Conservation (phyloP, 1,140 invertebrate species). For the Carcinoscorpius rotundicauda region DNA sequence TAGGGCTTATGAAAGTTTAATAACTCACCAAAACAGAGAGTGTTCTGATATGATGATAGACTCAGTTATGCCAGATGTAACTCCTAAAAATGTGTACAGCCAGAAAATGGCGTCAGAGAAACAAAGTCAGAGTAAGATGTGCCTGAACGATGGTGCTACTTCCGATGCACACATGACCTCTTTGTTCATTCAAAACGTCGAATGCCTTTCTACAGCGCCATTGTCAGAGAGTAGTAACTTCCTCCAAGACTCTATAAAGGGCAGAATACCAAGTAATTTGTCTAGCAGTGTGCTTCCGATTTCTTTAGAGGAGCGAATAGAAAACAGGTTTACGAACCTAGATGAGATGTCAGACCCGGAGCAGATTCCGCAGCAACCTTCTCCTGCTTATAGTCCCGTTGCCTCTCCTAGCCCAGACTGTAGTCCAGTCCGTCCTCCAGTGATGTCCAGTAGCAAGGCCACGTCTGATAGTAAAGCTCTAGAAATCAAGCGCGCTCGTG, state of each 20-base stretch:
- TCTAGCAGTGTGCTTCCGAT: background rate
- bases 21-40: too few species aligned
- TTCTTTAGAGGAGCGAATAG: slow-evolving; percentile 28
- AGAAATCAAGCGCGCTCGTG: slow-evolving; percentile 77
- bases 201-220: background rate
- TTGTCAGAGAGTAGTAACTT: slow-evolving; percentile 30
- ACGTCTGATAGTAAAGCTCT: slow-evolving; percentile 12
- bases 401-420: slow-evolving; percentile 9
- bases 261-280: too few species aligned
- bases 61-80: too few species aligned
- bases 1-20: too few species aligned
- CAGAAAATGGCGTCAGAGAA: too few species aligned
- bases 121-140: slow-evolving; percentile 1
- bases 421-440: too few species aligned
- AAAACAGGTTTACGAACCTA: slow-evolving; percentile 1
- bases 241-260: slow-evolving; percentile 34
- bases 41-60: too few species aligned
- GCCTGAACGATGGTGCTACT: slow-evolving; percentile 2
- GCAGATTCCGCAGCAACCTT: too few species aligned
- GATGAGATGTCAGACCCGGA: background rate
- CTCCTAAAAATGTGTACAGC: too few species aligned
- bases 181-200: background rate
- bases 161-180: background rate
- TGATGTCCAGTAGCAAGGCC: too few species aligned
- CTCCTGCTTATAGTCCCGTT: slow-evolving; percentile 14